Evolutionary conservation across 35 echinoderm and acorn worm species (phyloP), one percentile per base, ranked within the genome.

Genomic region (Antedon bifida): DNA sequence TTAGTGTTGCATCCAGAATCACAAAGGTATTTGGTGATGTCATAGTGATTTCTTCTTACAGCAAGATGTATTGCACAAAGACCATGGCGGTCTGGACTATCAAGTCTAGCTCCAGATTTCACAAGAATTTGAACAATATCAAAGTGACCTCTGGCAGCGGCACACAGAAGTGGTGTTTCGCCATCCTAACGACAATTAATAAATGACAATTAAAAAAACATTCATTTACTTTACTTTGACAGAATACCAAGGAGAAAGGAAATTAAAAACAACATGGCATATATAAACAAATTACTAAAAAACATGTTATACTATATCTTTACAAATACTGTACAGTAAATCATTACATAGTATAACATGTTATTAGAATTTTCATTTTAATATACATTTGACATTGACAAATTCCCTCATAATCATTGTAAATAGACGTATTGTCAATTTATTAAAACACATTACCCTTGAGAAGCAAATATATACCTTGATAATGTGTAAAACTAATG

Each of bases 91-190:
- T 96, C 93, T 36, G 80, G 81, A 28, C 79, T 91, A 55, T 96
- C 91, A 29, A 96, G 81, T 29, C 89, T 82, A 26, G 93, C 93
- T 36, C 93, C 89, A 13, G 93, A 75, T 89, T 89, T 83, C 31
- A 91, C 83, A 34, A 96, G 81, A 56, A 88, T 84, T 13, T 85
- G 83, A 28, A 96, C 89, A 74, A 96, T 96, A 34, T 91, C 89
- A 29, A 96, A 34, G 46, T 96, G 93, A 1, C 93, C 93, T 76
- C 89, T 82, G 42, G 86, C 93, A 34, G 86, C 83, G 10, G 89
- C 93, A 89, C 93, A 96, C 23, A 96, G 34, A 30, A 96, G 81
- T 14, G 93, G 90, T 9, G 93, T 96, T 75, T 96, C 93, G 77
- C 93, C 93, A 77, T 96, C 93, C 93, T 96, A 5, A 79, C 1